phyloP scores from a whole-genome alignment of 1,140 invertebrate genomes.

The Nylanderia fulva region DNA sequence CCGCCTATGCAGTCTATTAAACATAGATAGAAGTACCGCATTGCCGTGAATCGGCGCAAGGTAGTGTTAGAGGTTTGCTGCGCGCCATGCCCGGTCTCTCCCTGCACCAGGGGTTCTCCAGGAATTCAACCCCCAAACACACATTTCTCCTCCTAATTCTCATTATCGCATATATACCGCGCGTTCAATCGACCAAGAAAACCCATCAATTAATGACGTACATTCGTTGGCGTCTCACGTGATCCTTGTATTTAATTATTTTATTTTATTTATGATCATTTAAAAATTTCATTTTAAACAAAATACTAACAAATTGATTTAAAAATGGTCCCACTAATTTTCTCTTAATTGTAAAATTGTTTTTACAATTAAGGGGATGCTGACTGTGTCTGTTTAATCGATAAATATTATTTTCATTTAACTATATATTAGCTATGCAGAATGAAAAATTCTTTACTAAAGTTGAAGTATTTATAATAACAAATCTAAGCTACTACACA shows the following conservation, averaged over 20 bases:
- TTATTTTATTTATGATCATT: not conserved
- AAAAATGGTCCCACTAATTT: not conserved
- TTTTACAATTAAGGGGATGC: too few relatives aligned
- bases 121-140: not conserved
- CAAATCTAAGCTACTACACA: too few relatives aligned
- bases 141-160: not conserved
- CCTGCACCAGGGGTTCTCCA: conserved; percentile 39
- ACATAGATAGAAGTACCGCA: conserved; percentile 83
- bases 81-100: conserved; percentile 42
- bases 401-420: too few relatives aligned
- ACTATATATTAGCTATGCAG: too few relatives aligned
- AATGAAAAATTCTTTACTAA: too few relatives aligned
- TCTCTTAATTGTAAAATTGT: too few relatives aligned
- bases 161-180: not conserved
- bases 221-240: too few relatives aligned
- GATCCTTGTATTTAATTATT: too few relatives aligned
- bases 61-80: conserved; percentile 73
- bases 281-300: not conserved
- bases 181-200: not conserved
- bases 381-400: too few relatives aligned
- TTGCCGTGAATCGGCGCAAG: conserved; percentile 80
- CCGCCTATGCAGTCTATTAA: conserved; percentile 82
- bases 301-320: not conserved
- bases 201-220: too few relatives aligned
- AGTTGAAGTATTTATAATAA: too few relatives aligned